Evolutionary conservation across 2,888 invertebrate species (phyloP), one percentile per base, ranked within the genome.

Genomic region (Eremobia ochroleuca): DNA sequence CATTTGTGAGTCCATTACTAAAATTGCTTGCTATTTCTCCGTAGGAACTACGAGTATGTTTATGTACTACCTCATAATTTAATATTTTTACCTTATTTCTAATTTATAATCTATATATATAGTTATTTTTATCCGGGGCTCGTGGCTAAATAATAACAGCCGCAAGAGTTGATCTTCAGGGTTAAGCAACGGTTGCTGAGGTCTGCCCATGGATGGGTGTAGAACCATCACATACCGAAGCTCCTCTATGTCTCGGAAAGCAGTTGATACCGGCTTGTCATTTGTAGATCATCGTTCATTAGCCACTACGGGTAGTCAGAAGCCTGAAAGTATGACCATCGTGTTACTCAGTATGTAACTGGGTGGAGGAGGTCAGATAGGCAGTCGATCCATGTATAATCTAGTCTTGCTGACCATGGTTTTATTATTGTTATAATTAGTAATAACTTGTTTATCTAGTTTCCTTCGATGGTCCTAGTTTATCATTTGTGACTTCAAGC

Each of bases 1-100:
- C 77, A 70, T 85, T 81, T 59, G 65, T 55, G 25, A 59, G 34
- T 70, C 82, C 82, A 81, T 83, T 81, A 85, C 85, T 64, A n/a
- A 73, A 77, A 83, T 83, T 85, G 73, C 77, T 77, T 40, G 37
- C 43, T 25, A 59, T 58, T 85, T 77, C 37, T 25, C 2, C 52
- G 15, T 25, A 52, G n/a, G 13, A 78, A 28, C 18, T 49, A n/a
- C n/a, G n/a, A n/a, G n/a, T 34, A 67, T n/a, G 25, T 28, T 52
- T 31, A 37, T 58, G 18, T 25, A 28, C 68, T 25, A 31, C n/a
- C 52, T 55, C 71, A 6, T 43, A 43, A n/a, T n/a, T 58, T 46
- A 72, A 11, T n/a, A 52, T 52, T 9, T 52, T 4, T n/a, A 55
- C n/a, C 52, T n/a, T 55, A n/a, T 15, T 62, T 49, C 0, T 31